Base-by-base conservation (phyloP, 1,140 invertebrate species). In the Heterodera carotae region DNA sequence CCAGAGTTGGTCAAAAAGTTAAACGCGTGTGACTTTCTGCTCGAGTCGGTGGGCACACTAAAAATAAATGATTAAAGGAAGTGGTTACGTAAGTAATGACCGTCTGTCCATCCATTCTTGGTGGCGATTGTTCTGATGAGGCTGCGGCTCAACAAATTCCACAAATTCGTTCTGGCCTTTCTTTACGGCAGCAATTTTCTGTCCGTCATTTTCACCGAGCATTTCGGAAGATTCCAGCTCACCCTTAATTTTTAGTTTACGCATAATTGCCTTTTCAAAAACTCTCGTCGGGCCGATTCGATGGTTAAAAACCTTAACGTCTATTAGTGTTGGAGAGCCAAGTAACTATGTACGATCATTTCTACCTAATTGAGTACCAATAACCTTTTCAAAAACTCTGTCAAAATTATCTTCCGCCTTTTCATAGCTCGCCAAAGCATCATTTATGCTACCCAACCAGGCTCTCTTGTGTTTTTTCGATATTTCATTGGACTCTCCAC, bases 121-220 rank as follows among this genome's bases (percentile, higher is more conserved):
- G 33, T 70, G 70, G n/a, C 62, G 27, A 31, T 48, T 60, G 18
- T 59, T 64, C 27, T 74, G 43, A 15, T 62, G 27, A 15, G 8
- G 62, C 25, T 36, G 59, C 33, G 80, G 80, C 33, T 81, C 80
- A 43, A 83, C 69, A 71, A 81, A 81, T 43, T 81, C 80, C 39
- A 81, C 80, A 75, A 77, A 81, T 64, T 81, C 80, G 43, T 43
- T 68, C 69, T 81, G 80, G 22, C 80, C 80, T 48, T 82, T 81
- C 60, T 81, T 81, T 18, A 66, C 59, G 27, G 80, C 67, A 34
- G 71, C 81, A 39, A 72, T 48, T 62, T 66, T 48, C 34, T 79
- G 53, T 29, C 75, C 69, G 18, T 80, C 25, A 22, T 75, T 70
- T 22, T 64, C 27, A 70, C 27, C 69, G 36, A 36, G 4, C 29